A percentile compares a stretch with the other conserved stretches of the same genome.
phyloP scores from a whole-genome alignment of 2,797 vertebrate species.

The Myotis findleyi region DNA sequence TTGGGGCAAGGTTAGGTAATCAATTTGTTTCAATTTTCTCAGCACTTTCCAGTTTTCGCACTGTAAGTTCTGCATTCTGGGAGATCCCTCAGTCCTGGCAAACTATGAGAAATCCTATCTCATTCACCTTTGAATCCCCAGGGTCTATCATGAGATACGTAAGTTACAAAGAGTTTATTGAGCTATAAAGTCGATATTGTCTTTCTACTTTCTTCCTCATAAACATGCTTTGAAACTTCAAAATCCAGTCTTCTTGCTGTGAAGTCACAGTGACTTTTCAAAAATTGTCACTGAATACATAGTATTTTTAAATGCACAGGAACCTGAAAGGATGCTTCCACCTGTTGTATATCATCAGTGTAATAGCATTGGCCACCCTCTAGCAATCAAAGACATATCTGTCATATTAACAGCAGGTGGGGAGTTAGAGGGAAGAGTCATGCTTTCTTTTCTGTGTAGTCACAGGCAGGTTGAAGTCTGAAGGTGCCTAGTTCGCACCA shows the following conservation, averaged over 20 bases:
- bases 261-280: slow-evolving; percentile 44
- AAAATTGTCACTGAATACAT: not conserved
- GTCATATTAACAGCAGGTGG: not conserved
- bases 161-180: not conserved
- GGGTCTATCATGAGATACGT: not conserved
- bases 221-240: not conserved
- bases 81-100: not conserved
- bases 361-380: not conserved
- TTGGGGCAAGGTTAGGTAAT: not conserved
- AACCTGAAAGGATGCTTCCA: not conserved
- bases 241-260: slow-evolving; percentile 6
- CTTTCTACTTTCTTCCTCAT: not conserved
- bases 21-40: not conserved
- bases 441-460: slow-evolving; percentile 39
- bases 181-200: not conserved
- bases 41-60: not conserved
- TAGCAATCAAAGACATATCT: slow-evolving; percentile 35
- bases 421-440: not conserved
- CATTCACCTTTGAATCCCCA: not conserved
- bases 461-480: slow-evolving; percentile 52
- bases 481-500: slow-evolving; percentile 50
- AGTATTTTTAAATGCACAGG: not conserved
- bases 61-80: not conserved
- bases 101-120: not conserved
- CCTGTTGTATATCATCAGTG: not conserved